These are phyloP conservation scores for Sesia bembeciformis DNA, from an alignment of 2,888 invertebrate genomes.

Conservation along the genomic window DNA sequence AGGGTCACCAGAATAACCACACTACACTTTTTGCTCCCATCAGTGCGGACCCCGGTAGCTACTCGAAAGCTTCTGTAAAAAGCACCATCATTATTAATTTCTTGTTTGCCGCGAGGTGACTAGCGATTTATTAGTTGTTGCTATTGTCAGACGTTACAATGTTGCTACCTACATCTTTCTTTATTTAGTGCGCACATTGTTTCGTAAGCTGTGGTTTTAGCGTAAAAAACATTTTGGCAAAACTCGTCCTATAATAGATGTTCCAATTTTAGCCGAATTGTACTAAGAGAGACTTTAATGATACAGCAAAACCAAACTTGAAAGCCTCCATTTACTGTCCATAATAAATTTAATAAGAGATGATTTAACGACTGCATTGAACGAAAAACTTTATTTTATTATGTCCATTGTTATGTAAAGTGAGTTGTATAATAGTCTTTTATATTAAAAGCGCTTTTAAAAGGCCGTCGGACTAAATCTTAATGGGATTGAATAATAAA, in stretches of 20 bases:
- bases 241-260: background rate
- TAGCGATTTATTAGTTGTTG: slow-evolving; percentile 30
- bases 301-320: slow-evolving; percentile 17
- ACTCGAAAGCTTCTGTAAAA: slow-evolving; percentile 31
- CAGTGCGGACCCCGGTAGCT: slow-evolving; percentile 37
- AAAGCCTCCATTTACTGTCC: slow-evolving; percentile 33
- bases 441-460: slow-evolving; percentile 57
- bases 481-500: slow-evolving; percentile 69
- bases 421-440: slow-evolving; percentile 58
- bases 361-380: slow-evolving; percentile 40
- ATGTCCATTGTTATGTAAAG: slow-evolving; percentile 63
- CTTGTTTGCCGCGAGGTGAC: slow-evolving; percentile 28
- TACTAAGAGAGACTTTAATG: background rate
- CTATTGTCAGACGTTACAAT: slow-evolving; percentile 16
- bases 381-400: slow-evolving; percentile 44
- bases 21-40: slow-evolving; percentile 40
- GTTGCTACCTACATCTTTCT: background rate
- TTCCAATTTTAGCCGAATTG: background rate
- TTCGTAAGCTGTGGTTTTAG: background rate
- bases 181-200: background rate
- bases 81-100: slow-evolving; percentile 25
- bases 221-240: background rate
- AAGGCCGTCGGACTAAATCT: slow-evolving; percentile 57
- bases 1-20: slow-evolving; percentile 33
- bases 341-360: slow-evolving; percentile 52